These are phyloP conservation scores for Semnopithecus entellus DNA, from an alignment of 2,113 vertebrate genomes.

Conservation along the genomic window DNA sequence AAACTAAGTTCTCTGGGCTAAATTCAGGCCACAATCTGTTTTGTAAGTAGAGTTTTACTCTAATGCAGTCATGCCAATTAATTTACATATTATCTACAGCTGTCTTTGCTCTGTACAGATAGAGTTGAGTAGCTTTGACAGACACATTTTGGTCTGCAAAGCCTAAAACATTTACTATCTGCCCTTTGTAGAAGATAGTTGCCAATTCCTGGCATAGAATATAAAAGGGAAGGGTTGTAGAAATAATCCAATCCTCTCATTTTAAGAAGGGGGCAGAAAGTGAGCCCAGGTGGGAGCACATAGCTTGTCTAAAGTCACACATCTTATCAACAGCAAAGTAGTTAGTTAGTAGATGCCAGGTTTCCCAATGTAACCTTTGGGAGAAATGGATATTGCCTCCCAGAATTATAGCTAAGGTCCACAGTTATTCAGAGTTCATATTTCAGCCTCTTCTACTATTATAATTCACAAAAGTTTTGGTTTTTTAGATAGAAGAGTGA, in stretches of 20 bases:
- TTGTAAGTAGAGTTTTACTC: conserved; percentile 25
- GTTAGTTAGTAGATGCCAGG: background rate
- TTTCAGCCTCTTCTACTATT: background rate
- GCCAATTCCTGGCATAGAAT: background rate
- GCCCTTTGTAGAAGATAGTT: background rate
- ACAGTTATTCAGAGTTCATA: background rate
- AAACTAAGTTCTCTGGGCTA: background rate
- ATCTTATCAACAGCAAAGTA: background rate
- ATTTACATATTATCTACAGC: background rate
- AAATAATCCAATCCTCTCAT: conserved; percentile 20
- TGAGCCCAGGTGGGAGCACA: background rate
- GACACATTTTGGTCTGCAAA: background rate
- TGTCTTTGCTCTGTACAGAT: background rate
- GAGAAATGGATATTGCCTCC: background rate
- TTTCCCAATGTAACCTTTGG: background rate
- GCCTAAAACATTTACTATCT: background rate
- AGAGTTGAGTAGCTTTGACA: background rate
- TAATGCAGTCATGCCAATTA: background rate
- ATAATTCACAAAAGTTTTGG: background rate
- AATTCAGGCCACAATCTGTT: background rate
- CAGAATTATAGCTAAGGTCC: background rate
- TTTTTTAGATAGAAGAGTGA: background rate
- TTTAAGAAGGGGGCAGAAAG: background rate
- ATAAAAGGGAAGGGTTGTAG: background rate
- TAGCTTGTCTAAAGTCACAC: background rate